Evolutionary conservation across 37 sponge, comb jelly and placozoan genomes (phyloP), one percentile per base, ranked within the genome.

Genomic region (Lycopodina hypogea): DNA sequence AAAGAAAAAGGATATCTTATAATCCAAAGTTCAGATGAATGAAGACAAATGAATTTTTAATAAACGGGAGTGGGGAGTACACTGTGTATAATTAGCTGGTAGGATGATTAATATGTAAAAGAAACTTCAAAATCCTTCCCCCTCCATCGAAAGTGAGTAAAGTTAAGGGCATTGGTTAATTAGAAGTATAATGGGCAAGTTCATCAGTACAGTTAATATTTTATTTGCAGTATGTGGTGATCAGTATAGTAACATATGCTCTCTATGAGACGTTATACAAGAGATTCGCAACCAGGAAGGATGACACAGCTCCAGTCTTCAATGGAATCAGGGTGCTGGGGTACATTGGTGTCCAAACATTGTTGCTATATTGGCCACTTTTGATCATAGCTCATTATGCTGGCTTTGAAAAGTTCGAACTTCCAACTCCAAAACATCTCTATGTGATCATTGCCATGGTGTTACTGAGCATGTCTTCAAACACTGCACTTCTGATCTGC

Each of bases 251-350:
- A 42, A 42, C 53, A 0, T 68, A 68, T 51, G 84, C 87, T 21
- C 55, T 87, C 26, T 72, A 70, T 74, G 85, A 89, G 45, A 81
- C 88, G 3, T 1, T 68, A 28, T 90, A 84, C 75, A 93, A 89
- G 75, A 90, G 74, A 57, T 77, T 74, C 36, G 81, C 81, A 9
- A 67, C 84, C n/a, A 53, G 36, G 24, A 39, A 74, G 23, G 84
- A 78, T 32, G 95, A 94, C 59, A 68, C 91, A 36, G 85, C 87
- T 70, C 22, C 82, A 19, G 58, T 84, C 2, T 23, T 41, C 15
- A 93, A 93, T 42, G 66, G 85, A 17, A 18, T 90, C 45, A 77
- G 94, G 17, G 38, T 90, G 23, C 56, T 93, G 7, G 94, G 94
- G 19, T 73, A 91, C 24, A 64, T 87, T n/a, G 94, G 94, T 1